Evolutionary conservation across 2,797 vertebrate genomes (phyloP).

Genomic region (Myripristis murdjan): DNA sequence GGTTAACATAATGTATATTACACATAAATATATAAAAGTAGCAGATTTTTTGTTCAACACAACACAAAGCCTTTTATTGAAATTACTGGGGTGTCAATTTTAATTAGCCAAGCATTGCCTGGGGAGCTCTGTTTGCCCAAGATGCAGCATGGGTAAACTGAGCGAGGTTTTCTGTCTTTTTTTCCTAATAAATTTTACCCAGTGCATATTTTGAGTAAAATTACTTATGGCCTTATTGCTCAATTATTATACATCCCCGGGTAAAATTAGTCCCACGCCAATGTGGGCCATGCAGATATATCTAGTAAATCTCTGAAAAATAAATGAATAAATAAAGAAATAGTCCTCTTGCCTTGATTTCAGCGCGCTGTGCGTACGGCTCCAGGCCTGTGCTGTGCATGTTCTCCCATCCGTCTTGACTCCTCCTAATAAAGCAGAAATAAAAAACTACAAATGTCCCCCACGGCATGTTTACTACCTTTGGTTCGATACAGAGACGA

Average conservation of each 20-base stretch:
- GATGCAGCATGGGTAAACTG: not conserved
- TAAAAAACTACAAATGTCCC: not conserved
- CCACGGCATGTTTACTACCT: too few relatives aligned
- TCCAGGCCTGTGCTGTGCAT: not conserved
- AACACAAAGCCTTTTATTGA: not conserved
- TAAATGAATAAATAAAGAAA: too few relatives aligned
- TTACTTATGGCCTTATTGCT: not conserved
- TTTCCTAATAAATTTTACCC: not conserved
- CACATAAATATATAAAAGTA: not conserved
- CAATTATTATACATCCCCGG: too few relatives aligned
- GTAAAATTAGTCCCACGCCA: too few relatives aligned
- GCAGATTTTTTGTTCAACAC: not conserved
- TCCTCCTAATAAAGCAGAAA: not conserved
- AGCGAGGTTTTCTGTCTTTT: not conserved
- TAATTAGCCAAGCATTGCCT: not conserved
- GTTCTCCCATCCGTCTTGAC: not conserved
- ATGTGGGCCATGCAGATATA: not conserved
- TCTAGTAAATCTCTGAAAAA: too few relatives aligned
- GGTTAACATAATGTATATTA: not conserved
- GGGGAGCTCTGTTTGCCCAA: not conserved
- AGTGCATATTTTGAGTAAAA: too few relatives aligned
- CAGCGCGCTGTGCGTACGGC: not conserved
- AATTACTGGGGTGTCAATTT: not conserved
- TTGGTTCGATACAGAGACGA: not conserved
- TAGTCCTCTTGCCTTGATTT: not conserved